Base-by-base conservation (phyloP, 92 coral and sea anemone genomes). In the Porites rus region DNA sequence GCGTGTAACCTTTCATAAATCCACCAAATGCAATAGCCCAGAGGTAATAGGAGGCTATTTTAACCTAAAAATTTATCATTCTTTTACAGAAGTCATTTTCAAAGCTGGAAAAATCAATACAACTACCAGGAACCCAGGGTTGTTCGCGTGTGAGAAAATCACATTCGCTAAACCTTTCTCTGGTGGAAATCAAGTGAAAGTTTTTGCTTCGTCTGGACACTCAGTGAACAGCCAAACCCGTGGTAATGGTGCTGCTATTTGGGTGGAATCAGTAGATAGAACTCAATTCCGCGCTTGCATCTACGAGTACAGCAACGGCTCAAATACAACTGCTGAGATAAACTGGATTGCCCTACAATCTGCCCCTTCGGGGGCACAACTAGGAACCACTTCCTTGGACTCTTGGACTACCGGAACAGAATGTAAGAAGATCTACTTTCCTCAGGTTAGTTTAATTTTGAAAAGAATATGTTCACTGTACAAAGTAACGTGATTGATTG, bases 331-430 rank as follows among this genome's bases (percentile, higher is more conserved):
- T 16, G 17, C 51, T 0, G 68, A 69, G 13, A 75, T 69, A 0
- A 28, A 81, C 52, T 81, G 76, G 76, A 0, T 81, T 3, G 85
- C 85, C 1, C 2, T 81, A 6, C 56, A 69, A 18, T 3, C 76
- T 1, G 24, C 51, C 0, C 85, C 75, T 0, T 10, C 16, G 14
- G 77, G 67, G 8, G 54, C 77, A 7, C 85, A 81, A 43, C 17
- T 52, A 8, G 85, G 77, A 10, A 22, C 65, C 8, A 43, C 18
- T 14, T 52, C 77, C 6, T 25, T 68, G 24, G 38, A 28, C 59
- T 16, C 85, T 1, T 81, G 85, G 85, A 81, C 85, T 21, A 81
- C 85, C 54, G 76, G 85, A 16, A 52, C 76, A 28, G 10, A 81
- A 56, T 68, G 77, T 18, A 28, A 69, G 65, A 81, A 8, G 66